Evolutionary conservation across 2,888 invertebrate species (phyloP).

Genomic region (Endotricha flammealis): DNA sequence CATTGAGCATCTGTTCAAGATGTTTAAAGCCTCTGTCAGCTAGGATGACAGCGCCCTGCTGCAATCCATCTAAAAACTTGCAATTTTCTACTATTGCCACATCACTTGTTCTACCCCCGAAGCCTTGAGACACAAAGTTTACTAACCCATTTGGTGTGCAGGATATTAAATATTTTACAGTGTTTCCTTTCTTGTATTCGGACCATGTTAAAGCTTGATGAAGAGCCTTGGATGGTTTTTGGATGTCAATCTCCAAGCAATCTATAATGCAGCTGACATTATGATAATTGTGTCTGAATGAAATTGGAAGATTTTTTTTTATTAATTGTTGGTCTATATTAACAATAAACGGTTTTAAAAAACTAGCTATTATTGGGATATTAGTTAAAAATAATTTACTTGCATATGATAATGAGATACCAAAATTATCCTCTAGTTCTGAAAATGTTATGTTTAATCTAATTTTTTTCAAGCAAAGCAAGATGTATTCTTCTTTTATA

Average conservation of each 20-base stretch:
- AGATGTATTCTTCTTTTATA: constrained; percentile 3
- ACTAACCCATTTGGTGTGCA: constrained; percentile 25
- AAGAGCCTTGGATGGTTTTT: constrained; percentile 31
- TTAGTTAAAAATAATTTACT: constrained; percentile 7
- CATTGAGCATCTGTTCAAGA: constrained; percentile 10
- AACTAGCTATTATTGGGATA: constrained; percentile 10
- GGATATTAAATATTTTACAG: constrained; percentile 23
- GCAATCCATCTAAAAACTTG: constrained; percentile 5
- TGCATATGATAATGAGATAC: not conserved
- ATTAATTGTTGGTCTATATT: constrained; percentile 3
- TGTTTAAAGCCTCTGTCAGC: constrained; percentile 12
- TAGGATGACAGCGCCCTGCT: not conserved
- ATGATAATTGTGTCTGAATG: constrained; percentile 21
- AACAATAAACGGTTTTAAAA: constrained; percentile 12
- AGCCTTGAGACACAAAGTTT: constrained; percentile 27
- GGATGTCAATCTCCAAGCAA: constrained; percentile 35
- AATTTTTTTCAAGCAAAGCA: constrained; percentile 10
- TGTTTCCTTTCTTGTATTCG: constrained; percentile 26
- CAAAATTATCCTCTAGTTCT: constrained; percentile 9
- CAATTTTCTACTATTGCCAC: constrained; percentile 14
- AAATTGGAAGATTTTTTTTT: constrained; percentile 16
- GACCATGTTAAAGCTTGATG: constrained; percentile 36
- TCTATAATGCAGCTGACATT: constrained; percentile 32
- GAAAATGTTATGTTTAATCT: constrained; percentile 5
- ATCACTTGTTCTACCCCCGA: constrained; percentile 23